Percentiles rank a stretch among this genome's conserved stretches.
Evolutionary conservation across 1,140 invertebrate species (phyloP).

Genomic region (Ephestia elutella): DNA sequence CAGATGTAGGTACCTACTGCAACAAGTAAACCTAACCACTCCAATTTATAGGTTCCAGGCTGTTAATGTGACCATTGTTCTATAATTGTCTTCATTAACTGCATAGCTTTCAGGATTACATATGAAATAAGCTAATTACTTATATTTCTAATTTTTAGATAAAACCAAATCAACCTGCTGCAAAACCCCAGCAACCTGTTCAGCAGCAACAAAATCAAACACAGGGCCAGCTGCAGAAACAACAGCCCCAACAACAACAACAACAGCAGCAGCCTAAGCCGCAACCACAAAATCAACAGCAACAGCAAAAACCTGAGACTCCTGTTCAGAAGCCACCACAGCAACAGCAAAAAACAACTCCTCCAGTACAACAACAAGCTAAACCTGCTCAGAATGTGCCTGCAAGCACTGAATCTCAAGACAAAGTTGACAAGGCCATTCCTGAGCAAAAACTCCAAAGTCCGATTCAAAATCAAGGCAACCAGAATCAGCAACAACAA

Average conservation of each 20-base stretch:
- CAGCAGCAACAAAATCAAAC: conserved; percentile 18
- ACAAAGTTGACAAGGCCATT: conserved; percentile 44
- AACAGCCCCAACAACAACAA: conserved; percentile 25
- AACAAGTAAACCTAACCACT: no score
- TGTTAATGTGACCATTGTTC: no score
- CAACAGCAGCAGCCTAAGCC: conserved; percentile 12
- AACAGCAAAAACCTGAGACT: conserved; percentile 16
- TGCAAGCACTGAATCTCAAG: conserved; percentile 35
- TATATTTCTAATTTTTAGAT: neutral
- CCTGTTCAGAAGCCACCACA: conserved; percentile 14
- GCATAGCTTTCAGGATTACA: no score
- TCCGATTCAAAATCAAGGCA: conserved; percentile 32
- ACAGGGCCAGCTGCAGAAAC: conserved; percentile 20
- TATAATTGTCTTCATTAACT: no score
- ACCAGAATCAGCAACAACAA: conserved; percentile 20
- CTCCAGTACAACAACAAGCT: conserved; percentile 26
- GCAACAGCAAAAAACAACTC: conserved; percentile 21
- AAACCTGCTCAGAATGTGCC: conserved; percentile 26
- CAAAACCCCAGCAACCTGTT: conserved; percentile 18
- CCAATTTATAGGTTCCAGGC: no score
- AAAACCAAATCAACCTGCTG: conserved; percentile 3
- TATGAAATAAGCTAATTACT: no score
- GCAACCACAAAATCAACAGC: conserved; percentile 18
- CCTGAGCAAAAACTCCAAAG: conserved; percentile 40
- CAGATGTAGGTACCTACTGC: no score